Base-by-base conservation (phyloP, 2,113 vertebrate genomes). In the Oreotragus oreotragus region DNA sequence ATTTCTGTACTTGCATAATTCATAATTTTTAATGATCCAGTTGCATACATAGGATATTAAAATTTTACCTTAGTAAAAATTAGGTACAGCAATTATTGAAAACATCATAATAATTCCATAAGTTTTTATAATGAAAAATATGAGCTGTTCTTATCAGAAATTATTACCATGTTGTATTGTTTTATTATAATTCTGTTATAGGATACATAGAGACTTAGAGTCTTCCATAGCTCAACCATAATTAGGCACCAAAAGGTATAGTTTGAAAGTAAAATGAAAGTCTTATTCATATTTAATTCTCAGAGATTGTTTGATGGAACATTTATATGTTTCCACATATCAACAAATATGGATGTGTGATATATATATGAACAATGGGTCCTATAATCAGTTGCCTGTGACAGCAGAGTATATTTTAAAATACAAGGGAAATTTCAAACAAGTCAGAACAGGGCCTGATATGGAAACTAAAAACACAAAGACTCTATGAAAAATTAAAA, bases 181-280 rank as follows among this genome's bases (percentile, higher is more conserved):
- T 84, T 85, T 64, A 47, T 36, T 55, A 77, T 45, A 84, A 9
- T 58, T 51, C 89, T 94, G 16, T 77, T 91, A 30, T 90, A 57
- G 47, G 4, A 88, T 73, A 79, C 96, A 85, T 84, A 45, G 47
- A 64, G 64, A 93, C 88, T 96, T 45, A 64, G 30, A 60, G 58
- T 97, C 45, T 98, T 96, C 57, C n/a, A 30, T 33, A 88, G 7
- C 3, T 57, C 87, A 97, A 90, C 30, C 49, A 43, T 60, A 53
- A 0, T 58, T 80, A 84, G 19, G 27, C 57, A 80, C 17, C 53
- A 55, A 84, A 96, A 76, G 33, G 21, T 96, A 64, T 95, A 57
- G 91, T 88, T 95, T 94, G 55, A 76, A 94, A 96, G 81, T 7
- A 93, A 45, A 21, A 21, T 76, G 19, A 91, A 96, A 97, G 95